Evolutionary conservation across 2,888 invertebrate genomes (phyloP).

Genomic region (Tenodera sinensis): DNA sequence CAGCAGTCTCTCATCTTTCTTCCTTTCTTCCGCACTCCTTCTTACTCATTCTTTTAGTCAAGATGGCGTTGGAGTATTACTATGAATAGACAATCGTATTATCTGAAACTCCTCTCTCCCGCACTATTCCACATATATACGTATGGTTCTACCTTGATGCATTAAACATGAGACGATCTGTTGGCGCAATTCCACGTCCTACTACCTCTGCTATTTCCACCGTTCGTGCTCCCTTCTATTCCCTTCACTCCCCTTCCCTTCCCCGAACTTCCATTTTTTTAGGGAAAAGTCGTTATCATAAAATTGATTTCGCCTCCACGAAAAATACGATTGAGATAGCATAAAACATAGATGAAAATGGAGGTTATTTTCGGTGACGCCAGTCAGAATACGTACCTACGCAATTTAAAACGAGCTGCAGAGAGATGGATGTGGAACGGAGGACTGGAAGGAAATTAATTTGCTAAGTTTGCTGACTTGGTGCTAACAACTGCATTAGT

Average conservation of each 20-base stretch:
- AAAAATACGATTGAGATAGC: constrained; percentile 13
- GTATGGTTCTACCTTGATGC: constrained; percentile 19
- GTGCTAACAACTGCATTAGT: neutral
- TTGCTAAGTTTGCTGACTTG: neutral
- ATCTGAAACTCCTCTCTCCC: constrained; percentile 9
- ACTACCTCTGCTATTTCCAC: neutral
- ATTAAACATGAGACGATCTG: constrained; percentile 24
- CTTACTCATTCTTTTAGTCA: constrained; percentile 18
- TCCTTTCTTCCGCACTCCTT: neutral
- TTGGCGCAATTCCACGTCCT: constrained; percentile 11
- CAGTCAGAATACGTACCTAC: neutral
- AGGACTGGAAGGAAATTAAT: neutral
- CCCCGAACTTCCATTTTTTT: neutral
- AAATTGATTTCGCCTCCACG: constrained; percentile 22
- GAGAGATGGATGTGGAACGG: neutral
- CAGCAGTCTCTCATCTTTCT: neutral
- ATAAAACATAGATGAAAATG: constrained; percentile 13
- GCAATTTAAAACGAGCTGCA: neutral
- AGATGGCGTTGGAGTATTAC: constrained; percentile 18
- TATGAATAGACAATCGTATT: constrained; percentile 27
- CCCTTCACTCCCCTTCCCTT: neutral
- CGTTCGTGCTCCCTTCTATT: neutral
- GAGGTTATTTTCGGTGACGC: constrained; percentile 1
- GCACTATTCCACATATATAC: constrained; percentile 9
- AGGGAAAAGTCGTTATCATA: constrained; percentile 22